These are phyloP conservation scores for Achlya flavicornis DNA, from an alignment of 2,888 invertebrate genomes.

Conservation along the genomic window DNA sequence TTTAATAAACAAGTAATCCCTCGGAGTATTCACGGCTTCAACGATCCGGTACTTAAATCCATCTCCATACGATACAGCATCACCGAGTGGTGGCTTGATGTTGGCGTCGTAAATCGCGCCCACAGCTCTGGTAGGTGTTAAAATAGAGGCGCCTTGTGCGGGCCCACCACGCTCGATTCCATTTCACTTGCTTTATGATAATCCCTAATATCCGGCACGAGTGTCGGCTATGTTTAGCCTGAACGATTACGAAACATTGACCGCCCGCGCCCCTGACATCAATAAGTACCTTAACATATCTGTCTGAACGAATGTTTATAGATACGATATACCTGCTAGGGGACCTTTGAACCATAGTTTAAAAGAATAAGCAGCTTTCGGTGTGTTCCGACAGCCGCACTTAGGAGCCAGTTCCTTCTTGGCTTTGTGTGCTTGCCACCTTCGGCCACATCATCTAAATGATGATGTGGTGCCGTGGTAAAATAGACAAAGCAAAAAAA, in stretches of 20 bases:
- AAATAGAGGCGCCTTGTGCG: conserved; percentile 81
- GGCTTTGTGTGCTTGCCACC: too few species aligned
- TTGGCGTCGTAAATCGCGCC: conserved; percentile 76
- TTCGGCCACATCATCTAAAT: too few species aligned
- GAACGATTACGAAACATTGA: conserved; percentile 53
- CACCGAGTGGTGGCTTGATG: conserved; percentile 46
- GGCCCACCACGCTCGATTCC: conserved; percentile 68
- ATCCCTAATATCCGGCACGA: conserved; percentile 81
- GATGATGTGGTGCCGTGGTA: too few species aligned
- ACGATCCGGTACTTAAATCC: conserved; percentile 52
- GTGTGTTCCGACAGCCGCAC: too few species aligned
- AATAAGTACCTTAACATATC: background rate
- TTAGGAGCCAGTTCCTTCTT: too few species aligned
- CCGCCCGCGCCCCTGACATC: conserved; percentile 30
- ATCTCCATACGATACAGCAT: conserved; percentile 49
- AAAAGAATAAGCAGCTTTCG: background rate
- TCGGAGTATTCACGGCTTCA: conserved; percentile 37
- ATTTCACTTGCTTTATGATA: conserved; percentile 81
- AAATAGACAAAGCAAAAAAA: too few species aligned
- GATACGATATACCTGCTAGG: conserved; percentile 24
- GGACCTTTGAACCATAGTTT: background rate
- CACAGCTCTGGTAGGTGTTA: conserved; percentile 77
- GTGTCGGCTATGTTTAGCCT: conserved; percentile 68
- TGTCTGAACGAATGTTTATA: conserved; percentile 13
- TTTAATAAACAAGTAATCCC: conserved; percentile 34